phyloP scores from a whole-genome alignment of 2,797 vertebrate genomes.

The Halcyon smyrnensis region DNA sequence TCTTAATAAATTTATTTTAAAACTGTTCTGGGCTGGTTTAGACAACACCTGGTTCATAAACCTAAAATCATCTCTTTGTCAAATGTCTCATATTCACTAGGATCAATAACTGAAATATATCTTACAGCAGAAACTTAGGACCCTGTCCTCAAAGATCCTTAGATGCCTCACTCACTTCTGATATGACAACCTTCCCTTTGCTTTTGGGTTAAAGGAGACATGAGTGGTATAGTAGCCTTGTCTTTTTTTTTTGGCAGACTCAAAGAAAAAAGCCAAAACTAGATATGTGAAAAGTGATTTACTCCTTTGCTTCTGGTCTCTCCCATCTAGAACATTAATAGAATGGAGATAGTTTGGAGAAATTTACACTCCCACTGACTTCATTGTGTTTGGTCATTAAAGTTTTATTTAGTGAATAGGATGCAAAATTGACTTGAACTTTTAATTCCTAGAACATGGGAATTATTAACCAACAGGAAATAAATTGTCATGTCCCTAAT shows the following conservation, averaged over 20 bases:
- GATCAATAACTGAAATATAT: not conserved
- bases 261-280: not conserved
- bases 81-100: not conserved
- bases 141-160: not conserved
- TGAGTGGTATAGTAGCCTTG: not conserved
- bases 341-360: not conserved
- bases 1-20: not conserved
- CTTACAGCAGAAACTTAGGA: not conserved
- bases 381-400: not conserved
- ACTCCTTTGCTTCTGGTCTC: not conserved
- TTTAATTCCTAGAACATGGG: not conserved
- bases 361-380: not conserved
- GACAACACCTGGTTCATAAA: not conserved
- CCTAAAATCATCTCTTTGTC: not conserved
- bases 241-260: accelerated
- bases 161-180: not conserved
- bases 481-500: not conserved
- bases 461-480: not conserved
- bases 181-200: not conserved
- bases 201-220: not conserved
- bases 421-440: not conserved
- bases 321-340: not conserved
- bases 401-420: not conserved
- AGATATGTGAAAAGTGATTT: not conserved
- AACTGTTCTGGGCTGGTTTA: not conserved